Percentiles rank a stretch among this genome's conserved stretches.
Conservation (phyloP, 2,797 vertebrate genomes). For the Leucoraja ocellata region DNA sequence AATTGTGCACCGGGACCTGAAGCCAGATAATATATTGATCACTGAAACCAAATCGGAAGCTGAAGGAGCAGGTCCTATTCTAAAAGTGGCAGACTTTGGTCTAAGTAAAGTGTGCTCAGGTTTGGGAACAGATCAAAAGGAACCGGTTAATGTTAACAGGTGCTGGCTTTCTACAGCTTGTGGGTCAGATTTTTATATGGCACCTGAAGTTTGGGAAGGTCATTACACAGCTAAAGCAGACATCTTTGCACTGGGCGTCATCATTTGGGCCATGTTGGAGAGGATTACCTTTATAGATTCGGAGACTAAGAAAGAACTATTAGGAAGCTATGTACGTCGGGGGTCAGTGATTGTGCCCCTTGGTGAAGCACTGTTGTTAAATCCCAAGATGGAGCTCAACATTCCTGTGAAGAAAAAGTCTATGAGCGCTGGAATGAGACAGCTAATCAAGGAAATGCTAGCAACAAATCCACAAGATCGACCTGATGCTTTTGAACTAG, state of each 20-base stretch:
- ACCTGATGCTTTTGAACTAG: slow-evolving; percentile 85
- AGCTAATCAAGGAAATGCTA: slow-evolving; percentile 90
- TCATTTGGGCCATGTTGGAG: slow-evolving; percentile 97
- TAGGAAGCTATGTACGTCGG: slow-evolving; percentile 85
- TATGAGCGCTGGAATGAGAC: slow-evolving; percentile 88
- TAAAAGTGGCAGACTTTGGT: slow-evolving; percentile 95
- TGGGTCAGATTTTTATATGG: slow-evolving; percentile 96
- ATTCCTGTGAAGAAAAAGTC: slow-evolving; percentile 87
- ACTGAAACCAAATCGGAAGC: slow-evolving; percentile 68
- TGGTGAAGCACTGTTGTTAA: slow-evolving; percentile 86
- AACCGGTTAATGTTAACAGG: slow-evolving; percentile 85
- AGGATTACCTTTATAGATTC: slow-evolving; percentile 88
- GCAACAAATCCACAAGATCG: slow-evolving; percentile 89
- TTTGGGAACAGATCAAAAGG: slow-evolving; percentile 77
- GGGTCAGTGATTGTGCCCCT: slow-evolving; percentile 83
- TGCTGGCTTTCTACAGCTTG: slow-evolving; percentile 91
- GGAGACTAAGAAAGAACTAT: slow-evolving; percentile 85
- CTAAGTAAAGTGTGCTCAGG: slow-evolving; percentile 90
- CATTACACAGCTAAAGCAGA: slow-evolving; percentile 95
- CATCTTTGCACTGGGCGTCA: slow-evolving; percentile 90
- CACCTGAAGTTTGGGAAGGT: slow-evolving; percentile 92
- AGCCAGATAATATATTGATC: slow-evolving; percentile 94
- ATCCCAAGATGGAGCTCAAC: slow-evolving; percentile 91
- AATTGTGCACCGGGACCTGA: slow-evolving; percentile 93
- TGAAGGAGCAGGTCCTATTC: slow-evolving; percentile 73